Percentiles rank a stretch among this genome's conserved stretches.
These are phyloP conservation scores for Stenotaenia linearis DNA, from an alignment of 2,888 invertebrate genomes.

Conservation along the genomic window DNA sequence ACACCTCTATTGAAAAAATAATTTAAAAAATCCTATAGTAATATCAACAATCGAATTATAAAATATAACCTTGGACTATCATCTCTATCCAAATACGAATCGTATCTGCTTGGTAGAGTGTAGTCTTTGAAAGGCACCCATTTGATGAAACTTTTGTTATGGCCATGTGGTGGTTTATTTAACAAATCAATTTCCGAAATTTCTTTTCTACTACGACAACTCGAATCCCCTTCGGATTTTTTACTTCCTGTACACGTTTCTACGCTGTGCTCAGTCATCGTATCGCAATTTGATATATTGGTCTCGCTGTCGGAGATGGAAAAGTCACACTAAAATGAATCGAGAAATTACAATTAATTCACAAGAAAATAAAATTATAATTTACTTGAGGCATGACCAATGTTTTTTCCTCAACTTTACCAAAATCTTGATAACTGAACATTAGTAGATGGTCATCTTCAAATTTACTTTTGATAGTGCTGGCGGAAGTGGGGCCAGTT, in stretches of 20 bases:
- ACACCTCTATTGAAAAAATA: neutral
- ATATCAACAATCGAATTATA: neutral
- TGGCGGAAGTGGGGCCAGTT: neutral
- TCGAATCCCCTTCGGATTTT: neutral
- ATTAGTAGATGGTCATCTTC: neutral
- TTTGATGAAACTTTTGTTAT: slow-evolving; percentile 18
- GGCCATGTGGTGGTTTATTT: neutral
- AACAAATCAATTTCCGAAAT: neutral
- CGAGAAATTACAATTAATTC: neutral
- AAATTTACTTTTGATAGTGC: neutral
- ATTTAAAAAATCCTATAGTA: neutral
- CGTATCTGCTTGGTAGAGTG: neutral
- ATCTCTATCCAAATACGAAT: slow-evolving; percentile 3
- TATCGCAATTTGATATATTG: neutral
- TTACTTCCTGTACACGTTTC: slow-evolving; percentile 3
- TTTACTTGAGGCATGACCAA: neutral
- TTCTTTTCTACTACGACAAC: neutral
- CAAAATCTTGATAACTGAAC: slow-evolving; percentile 17
- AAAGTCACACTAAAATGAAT: neutral
- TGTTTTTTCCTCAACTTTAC: neutral
- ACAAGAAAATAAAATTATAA: no score
- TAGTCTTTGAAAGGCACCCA: slow-evolving; percentile 18
- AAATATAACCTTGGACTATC: neutral
- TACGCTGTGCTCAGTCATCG: neutral
- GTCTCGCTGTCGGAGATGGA: neutral